Evolutionary conservation across 2,888 invertebrate genomes (phyloP).

Genomic region (Aelia acuminata): DNA sequence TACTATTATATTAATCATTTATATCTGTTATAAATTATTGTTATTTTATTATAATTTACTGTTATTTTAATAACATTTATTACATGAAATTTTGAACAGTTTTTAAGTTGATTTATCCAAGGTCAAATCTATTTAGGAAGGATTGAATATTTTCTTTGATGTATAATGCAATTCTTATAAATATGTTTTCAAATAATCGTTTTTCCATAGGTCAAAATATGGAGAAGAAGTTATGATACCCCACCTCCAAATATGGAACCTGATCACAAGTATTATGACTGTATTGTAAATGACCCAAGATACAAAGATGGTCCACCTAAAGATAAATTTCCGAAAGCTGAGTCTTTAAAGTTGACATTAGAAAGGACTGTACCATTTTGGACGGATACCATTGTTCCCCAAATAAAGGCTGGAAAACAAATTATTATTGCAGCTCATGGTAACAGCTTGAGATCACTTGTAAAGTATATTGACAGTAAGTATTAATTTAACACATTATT

Average conservation of each 20-base stretch:
- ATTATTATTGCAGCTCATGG: constrained; percentile 90
- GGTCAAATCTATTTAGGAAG: background rate
- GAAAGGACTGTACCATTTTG: constrained; percentile 88
- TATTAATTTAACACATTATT: no score
- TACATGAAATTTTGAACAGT: background rate
- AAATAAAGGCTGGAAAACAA: constrained; percentile 84
- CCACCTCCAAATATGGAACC: constrained; percentile 86
- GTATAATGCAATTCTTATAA: background rate
- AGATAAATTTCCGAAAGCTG: constrained; percentile 85
- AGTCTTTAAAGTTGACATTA: constrained; percentile 86
- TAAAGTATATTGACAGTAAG: constrained; percentile 87
- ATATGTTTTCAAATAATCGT: background rate
- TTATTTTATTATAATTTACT: background rate
- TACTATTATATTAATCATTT: no score
- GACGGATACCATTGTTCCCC: constrained; percentile 86
- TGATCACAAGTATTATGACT: constrained; percentile 81
- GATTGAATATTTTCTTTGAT: background rate
- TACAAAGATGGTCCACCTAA: constrained; percentile 80
- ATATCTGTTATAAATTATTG: no score
- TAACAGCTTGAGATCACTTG: constrained; percentile 87
- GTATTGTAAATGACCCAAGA: constrained; percentile 82
- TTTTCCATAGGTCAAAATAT: constrained; percentile 78
- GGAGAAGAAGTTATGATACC: constrained; percentile 87
- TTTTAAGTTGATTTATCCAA: background rate
- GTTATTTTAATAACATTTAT: background rate